Conservation (phyloP, 1,140 invertebrate genomes). For the Dryas iulia region DNA sequence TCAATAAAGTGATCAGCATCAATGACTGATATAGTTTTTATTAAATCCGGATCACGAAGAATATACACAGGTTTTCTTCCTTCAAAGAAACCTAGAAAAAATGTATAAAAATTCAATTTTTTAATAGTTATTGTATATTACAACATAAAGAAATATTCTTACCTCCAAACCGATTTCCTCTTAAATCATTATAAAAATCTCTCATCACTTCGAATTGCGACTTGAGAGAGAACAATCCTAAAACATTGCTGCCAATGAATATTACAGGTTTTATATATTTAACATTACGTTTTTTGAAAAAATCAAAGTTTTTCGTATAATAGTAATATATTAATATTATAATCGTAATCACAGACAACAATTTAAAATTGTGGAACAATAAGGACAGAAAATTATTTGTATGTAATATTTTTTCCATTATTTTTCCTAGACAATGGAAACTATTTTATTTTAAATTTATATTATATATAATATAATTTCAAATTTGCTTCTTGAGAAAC, state of each 20-base stretch:
- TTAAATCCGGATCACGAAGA: slow-evolving; percentile 76
- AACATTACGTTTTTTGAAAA: slow-evolving; percentile 67
- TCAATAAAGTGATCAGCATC: slow-evolving; percentile 82
- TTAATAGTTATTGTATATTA: background rate
- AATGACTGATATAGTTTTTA: slow-evolving; percentile 79
- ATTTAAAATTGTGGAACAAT: slow-evolving; percentile 61
- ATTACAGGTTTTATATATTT: slow-evolving; percentile 65
- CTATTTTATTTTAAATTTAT: background rate
- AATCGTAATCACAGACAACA: slow-evolving; percentile 52
- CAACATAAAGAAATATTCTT: slow-evolving; percentile 25
- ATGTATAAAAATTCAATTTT: background rate
- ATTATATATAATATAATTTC: background rate
- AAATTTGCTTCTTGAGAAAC: background rate
- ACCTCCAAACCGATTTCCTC: slow-evolving; percentile 76
- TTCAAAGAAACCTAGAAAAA: slow-evolving; percentile 74
- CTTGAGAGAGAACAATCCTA: slow-evolving; percentile 53
- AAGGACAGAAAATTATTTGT: slow-evolving; percentile 39
- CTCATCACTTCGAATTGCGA: slow-evolving; percentile 72
- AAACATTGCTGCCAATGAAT: slow-evolving; percentile 70
- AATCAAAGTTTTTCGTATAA: slow-evolving; percentile 65
- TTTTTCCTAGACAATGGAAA: background rate
- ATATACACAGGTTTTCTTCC: slow-evolving; percentile 71
- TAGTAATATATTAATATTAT: slow-evolving; percentile 54
- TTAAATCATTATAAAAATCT: slow-evolving; percentile 69
- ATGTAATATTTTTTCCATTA: background rate